phyloP scores from a whole-genome alignment of 2,888 invertebrate species.

The Tiliacea citrago region DNA sequence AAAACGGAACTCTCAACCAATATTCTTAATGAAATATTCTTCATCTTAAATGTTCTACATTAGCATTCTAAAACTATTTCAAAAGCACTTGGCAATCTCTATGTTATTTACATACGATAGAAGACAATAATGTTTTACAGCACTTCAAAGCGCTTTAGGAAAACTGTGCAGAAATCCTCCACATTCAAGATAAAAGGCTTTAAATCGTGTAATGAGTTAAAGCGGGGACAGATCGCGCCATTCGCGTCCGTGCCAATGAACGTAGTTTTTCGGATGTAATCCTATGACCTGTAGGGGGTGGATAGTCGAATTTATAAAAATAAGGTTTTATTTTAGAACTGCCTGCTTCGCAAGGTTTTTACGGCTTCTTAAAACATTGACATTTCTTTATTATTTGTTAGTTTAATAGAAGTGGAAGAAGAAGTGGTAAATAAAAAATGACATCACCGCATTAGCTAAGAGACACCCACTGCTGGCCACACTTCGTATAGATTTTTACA shows the following conservation, averaged over 20 bases:
- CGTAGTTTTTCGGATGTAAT: conserved; percentile 33
- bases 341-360: neutral
- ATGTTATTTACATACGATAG: no score
- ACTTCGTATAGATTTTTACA: no score
- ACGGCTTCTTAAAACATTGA: no score
- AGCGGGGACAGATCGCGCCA: conserved; percentile 51
- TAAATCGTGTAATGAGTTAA: conserved; percentile 54
- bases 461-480: no score
- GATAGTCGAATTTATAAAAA: neutral
- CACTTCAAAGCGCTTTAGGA: no score
- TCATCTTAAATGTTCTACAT: neutral
- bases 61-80: neutral
- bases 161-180: neutral
- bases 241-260: conserved; percentile 44
- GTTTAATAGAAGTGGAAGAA: neutral
- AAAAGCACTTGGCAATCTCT: neutral
- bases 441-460: neutral
- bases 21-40: neutral
- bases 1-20: neutral
- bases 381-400: no score
- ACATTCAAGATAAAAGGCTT: conserved; percentile 55
- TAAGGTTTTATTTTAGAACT: neutral
- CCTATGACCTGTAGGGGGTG: neutral
- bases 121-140: no score
- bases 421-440: neutral